Evolutionary conservation across 2,113 vertebrate species (phyloP), one percentile per base, ranked within the genome.

Genomic region (Passer montanus): DNA sequence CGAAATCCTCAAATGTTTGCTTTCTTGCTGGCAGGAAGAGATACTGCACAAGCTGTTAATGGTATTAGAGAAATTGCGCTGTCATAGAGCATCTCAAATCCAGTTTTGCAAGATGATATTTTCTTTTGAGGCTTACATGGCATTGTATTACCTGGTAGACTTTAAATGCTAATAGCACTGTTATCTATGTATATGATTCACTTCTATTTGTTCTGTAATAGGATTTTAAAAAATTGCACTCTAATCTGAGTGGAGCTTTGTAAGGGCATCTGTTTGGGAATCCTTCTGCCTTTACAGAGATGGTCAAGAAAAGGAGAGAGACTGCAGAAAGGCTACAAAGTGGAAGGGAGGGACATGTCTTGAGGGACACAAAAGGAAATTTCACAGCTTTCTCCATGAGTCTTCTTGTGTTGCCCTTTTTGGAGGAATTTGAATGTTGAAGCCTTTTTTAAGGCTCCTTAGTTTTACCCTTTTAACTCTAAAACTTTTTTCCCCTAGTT

Each of bases 201-300:
- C 20, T 85, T 91, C 35, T 63, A 94, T 89, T 93, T 91, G n/a
- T 68, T 82, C 66, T 60, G 19, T 84, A 79, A 87, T 56, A 64
- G 26, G 47, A 78, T 55, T 58, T 26, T 0, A 72, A 83, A 72
- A 60, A 74, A 33, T 2, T 43, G 18, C 20, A 22, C 16, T 52
- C 9, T 81, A 76, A 76, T 58, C 46, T 1, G 21, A 88, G 41
- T 13, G 62, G 39, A 66, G 30, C 33, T 88, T 72, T 53, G 26
- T 53, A 23, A 28, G 91, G 39, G n/a, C 17, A 59, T 84, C 55
- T 87, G 4, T 44, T 86, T 84, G 85, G 55, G 60, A 87, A 86
- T 80, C 22, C 16, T 79, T 63, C 9, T 74, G 15, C 35, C 22
- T 70, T 87, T 56, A 21, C 30, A 44, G 55, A 76, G 31, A 7